A percentile compares a stretch with the other conserved stretches of the same genome.
These are phyloP conservation scores for Asteroscopus sphinx DNA, from an alignment of 2,888 invertebrate species.

Conservation along the genomic window DNA sequence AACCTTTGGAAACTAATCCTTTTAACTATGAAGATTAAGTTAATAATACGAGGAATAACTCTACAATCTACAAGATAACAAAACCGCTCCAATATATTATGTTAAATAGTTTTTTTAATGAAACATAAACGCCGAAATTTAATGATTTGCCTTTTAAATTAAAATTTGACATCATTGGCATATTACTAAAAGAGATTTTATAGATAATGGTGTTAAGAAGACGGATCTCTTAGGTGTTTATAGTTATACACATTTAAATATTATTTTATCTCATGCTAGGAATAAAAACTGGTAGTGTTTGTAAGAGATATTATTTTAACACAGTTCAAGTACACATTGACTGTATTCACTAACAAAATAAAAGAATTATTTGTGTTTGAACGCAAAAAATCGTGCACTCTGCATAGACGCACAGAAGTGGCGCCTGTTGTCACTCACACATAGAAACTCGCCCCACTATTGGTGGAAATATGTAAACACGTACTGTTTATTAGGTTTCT, in stretches of 20 bases:
- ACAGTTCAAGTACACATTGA: conserved; percentile 34
- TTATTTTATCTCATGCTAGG: background rate
- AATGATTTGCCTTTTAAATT: conserved; percentile 41
- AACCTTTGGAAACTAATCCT: conserved; percentile 40
- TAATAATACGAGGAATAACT: conserved; percentile 24
- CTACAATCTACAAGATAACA: conserved; percentile 14
- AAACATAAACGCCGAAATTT: conserved; percentile 27
- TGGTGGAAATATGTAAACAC: conserved; percentile 37
- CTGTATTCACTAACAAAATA: conserved; percentile 18
- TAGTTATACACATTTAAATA: conserved; percentile 18
- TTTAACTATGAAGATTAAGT: conserved; percentile 38
- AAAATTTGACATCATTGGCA: conserved; percentile 23
- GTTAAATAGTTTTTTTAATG: conserved; percentile 47
- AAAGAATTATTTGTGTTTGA: conserved; percentile 39
- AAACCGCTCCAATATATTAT: conserved; percentile 36
- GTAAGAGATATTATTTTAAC: conserved; percentile 8
- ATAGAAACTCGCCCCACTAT: conserved; percentile 21
- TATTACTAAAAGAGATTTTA: conserved; percentile 24
- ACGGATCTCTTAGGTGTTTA: background rate
- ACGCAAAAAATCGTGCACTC: conserved; percentile 46
- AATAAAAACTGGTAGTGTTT: background rate
- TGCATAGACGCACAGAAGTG: conserved; percentile 51
- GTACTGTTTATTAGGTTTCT: conserved; percentile 32
- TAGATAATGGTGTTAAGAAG: conserved; percentile 10
- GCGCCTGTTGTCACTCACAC: conserved; percentile 46